Conservation (phyloP, 2,888 invertebrate genomes). For the Zhengitettix transpicula region DNA sequence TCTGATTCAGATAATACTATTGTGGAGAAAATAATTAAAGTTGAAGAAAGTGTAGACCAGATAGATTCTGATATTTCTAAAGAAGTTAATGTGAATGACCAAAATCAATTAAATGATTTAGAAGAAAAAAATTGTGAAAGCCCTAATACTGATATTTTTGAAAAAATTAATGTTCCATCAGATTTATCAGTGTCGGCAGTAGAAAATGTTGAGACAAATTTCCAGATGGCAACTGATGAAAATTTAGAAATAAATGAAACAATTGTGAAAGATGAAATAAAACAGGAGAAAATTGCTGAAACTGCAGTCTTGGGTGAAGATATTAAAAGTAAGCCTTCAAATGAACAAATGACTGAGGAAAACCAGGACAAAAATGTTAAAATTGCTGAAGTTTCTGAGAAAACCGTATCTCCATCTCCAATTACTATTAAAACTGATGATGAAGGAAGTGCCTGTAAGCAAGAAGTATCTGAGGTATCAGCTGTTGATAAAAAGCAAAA, state of each 20-base stretch:
- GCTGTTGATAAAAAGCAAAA: conserved; percentile 21
- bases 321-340: too few relatives aligned
- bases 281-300: background rate
- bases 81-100: background rate
- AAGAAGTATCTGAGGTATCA: background rate
- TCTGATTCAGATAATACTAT: background rate
- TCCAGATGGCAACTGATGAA: too few relatives aligned
- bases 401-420: too few relatives aligned
- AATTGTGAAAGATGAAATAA: background rate
- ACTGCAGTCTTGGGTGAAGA: too few relatives aligned
- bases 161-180: too few relatives aligned
- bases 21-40: background rate
- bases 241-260: background rate
- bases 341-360: too few relatives aligned
- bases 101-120: background rate
- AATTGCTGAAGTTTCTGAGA: too few relatives aligned
- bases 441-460: too few relatives aligned
- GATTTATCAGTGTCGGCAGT: too few relatives aligned
- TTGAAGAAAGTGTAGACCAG: background rate
- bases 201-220: too few relatives aligned
- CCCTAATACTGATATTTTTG: background rate
- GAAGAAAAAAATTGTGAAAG: conserved; percentile 1
- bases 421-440: too few relatives aligned
- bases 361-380: too few relatives aligned
- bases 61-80: background rate